Evolutionary conservation across 2,113 vertebrate species (phyloP), one percentile per base, ranked within the genome.

Genomic region (Chaetorhynchus papuensis): DNA sequence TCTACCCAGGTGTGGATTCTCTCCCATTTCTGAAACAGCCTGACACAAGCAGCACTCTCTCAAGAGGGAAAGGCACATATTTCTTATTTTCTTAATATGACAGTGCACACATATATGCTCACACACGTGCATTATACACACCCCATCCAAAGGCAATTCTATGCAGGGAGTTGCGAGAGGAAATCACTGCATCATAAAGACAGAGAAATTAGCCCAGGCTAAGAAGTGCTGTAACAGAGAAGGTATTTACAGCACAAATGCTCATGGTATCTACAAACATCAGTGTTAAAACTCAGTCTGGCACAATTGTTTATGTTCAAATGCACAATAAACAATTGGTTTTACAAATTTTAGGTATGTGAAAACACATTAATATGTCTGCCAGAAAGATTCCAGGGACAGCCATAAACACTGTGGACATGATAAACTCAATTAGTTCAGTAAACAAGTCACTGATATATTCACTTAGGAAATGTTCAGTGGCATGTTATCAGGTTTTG

Each of bases 401-500:
- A 96, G 81, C 54, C 75, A 74, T 85, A 97, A 96, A 94, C 69
- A 72, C 7, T 27, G 39, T 16, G 82, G 82, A 69, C 87, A 84
- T 3, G 53, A 96, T 94, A 97, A 97, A 94, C 23, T 61, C 81
- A 95, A 78, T 85, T 92, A 86, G 75, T 33, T 82, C 57, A 68
- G 85, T 94, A 97, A 97, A 95, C 65, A 94, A 39, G 41, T 75
- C 90, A 84, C 35, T 66, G 83, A 93, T 71, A 82, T 8, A 47
- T 37, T 53, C 49, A 59, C 77, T 78, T 80, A 16, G 41, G 94
- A 84, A 72, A 30, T 1, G 1, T 64, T 65, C 71, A 68, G 72
- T 6, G 66, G 47, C n/a, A 50, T 3, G 1, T 81, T 72, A 94
- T 77, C 92, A 76, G 57, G 49, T 81, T 78, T 66, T 70, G 63